Percentiles rank a stretch among this genome's conserved stretches.
phyloP scores from a whole-genome alignment of 2,888 invertebrate species.

The Xiphydria camelus region DNA sequence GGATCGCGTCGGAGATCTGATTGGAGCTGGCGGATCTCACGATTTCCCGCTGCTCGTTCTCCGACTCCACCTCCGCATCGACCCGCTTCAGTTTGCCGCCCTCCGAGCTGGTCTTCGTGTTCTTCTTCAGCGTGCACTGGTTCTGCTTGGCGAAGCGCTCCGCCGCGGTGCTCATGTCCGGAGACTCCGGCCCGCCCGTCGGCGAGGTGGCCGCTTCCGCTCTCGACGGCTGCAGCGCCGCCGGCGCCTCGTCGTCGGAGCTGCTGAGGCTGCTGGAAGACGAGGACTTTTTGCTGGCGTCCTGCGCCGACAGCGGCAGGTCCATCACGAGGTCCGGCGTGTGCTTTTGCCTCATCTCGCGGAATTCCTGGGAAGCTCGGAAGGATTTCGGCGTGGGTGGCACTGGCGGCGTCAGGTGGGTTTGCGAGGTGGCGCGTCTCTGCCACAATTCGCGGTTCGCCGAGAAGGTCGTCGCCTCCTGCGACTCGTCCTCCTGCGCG shows the following conservation, averaged over 20 bases:
- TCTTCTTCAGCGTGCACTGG: constrained; percentile 77
- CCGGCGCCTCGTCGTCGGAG: constrained; percentile 39
- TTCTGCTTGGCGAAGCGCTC: constrained; percentile 79
- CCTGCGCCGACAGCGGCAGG: constrained; percentile 65
- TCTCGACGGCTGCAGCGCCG: constrained; percentile 1
- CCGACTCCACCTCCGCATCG: constrained; percentile 33
- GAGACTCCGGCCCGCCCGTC: constrained; percentile 60
- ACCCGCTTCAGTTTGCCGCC: constrained; percentile 20
- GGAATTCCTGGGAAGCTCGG: constrained; percentile 55
- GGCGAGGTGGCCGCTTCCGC: constrained; percentile 53
- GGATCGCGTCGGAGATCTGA: constrained; percentile 38
- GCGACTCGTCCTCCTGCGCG: constrained; percentile 25
- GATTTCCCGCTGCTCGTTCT: constrained; percentile 35
- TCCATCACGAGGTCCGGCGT: constrained; percentile 85
- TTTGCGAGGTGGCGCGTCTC: constrained; percentile 63
- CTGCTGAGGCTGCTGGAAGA: constrained; percentile 54
- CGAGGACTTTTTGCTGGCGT: constrained; percentile 44
- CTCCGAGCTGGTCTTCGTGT: constrained; percentile 57
- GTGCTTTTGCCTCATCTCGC: constrained; percentile 61
- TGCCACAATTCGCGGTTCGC: constrained; percentile 67
- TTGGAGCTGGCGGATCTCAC: constrained; percentile 48
- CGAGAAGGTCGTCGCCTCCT: constrained; percentile 52
- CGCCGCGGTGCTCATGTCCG: constrained; percentile 73
- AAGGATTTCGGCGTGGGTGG: constrained; percentile 54
- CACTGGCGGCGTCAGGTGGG: constrained; percentile 45